A percentile compares a stretch with the other conserved stretches of the same genome.
phyloP scores from a whole-genome alignment of 2,888 invertebrate species.

The Agrenia bidenticulata region DNA sequence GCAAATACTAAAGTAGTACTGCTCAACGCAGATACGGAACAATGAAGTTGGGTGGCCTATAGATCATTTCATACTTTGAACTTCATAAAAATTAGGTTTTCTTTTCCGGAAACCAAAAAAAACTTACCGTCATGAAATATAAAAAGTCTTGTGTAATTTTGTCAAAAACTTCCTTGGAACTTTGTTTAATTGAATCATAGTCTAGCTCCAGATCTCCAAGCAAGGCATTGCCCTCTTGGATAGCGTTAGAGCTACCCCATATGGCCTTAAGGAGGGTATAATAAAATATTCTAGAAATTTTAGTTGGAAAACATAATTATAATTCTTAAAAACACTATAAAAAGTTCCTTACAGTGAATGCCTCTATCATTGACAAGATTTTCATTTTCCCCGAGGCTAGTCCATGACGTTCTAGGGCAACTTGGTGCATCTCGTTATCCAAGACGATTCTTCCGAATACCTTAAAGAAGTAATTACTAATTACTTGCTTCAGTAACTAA shows the following conservation, averaged over 20 bases:
- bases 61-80: too few species aligned
- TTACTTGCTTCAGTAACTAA: neutral
- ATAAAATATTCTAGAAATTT: too few species aligned
- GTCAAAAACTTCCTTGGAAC: too few species aligned
- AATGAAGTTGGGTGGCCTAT: neutral
- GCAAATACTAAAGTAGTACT: constrained; percentile 45
- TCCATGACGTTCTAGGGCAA: constrained; percentile 60
- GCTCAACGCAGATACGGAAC: constrained; percentile 57
- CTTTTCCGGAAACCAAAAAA: too few species aligned
- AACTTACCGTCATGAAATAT: too few species aligned
- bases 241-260: constrained; percentile 29
- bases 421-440: constrained; percentile 60
- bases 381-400: constrained; percentile 39
- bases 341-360: neutral
- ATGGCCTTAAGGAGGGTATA: constrained; percentile 13
- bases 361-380: too few species aligned
- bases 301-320: constrained; percentile 5
- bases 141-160: too few species aligned
- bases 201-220: too few species aligned
- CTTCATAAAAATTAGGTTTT: too few species aligned
- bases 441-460: constrained; percentile 66
- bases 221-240: too few species aligned
- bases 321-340: neutral
- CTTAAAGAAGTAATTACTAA: neutral
- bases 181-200: too few species aligned